Evolutionary conservation across 2,113 vertebrate genomes (phyloP), one percentile per base, ranked within the genome.

Genomic region (Zonotrichia leucophrys): DNA sequence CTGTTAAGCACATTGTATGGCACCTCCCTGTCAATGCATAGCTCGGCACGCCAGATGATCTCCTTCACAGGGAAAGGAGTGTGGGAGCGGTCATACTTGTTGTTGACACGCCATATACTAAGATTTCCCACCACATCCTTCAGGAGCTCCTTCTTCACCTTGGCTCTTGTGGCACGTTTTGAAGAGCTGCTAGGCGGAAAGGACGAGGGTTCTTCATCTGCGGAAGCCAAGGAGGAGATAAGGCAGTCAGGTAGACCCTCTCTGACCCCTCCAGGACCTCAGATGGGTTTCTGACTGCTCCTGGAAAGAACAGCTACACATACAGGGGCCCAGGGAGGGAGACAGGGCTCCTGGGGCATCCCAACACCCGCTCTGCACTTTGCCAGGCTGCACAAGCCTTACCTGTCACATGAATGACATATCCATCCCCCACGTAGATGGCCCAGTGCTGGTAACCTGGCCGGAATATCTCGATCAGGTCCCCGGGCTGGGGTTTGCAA

Each of bases 401-500:
- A 99, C 99, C 99, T 5, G 98, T 98, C 64, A 99, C 93, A 33
- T 99, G 98, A 97, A 99, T 97, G 95, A 99, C 98, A 85, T 99
- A 99, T 52, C 99, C 99, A 5, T 99, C 98, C 76, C 99, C 99
- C 92, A 99, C 63, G 96, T 99, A 99, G 39, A 99, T 97, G 20
- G 99, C 98, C 99, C 99, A 99, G 95, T 99, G 99, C 96, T 99
- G 98, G 96, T 99, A 99, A 64, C 97, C 96, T 17, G 97, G 97
- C 80, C 99, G 97, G 90, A 98, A 98, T 84, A 99, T 98, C 98
- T 99, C 99, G 24, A 99, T 99, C 92, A 99, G 98, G 97, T 99
- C 99, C 87, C 99, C 99, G 4, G 98, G 99, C 86, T 97, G 91
- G 37, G 98, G 98, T 88, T 98, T 94, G 24, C 95, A 47, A 94